Base-by-base conservation (phyloP, 2,888 invertebrate genomes). In the Polia nebulosa region DNA sequence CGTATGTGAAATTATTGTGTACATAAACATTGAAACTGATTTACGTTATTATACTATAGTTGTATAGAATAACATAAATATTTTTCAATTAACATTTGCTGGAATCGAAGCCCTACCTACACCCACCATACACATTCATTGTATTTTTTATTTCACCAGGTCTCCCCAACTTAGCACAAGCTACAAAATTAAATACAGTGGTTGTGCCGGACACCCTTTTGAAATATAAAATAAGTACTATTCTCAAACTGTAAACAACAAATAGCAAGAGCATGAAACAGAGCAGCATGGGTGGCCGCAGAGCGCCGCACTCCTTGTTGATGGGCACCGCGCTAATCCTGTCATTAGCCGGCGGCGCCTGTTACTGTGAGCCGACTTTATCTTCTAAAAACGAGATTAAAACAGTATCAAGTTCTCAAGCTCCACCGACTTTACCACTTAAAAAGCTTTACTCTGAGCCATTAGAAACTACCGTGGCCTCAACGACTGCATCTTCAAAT, bases 401-500 rank as follows among this genome's bases (percentile, higher is more conserved):
- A 90, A 83, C 87, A 76, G 82, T 84, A 86, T 86, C 89, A 82
- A 92, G 89, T 86, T 87, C 90, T 69, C 87, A 85, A 86, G 81
- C 85, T 34, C 78, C 90, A 62, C 73, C 83, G 64, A 82, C 89
- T 76, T 86, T 89, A 70, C 87, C 87, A 75, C 84, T 89, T 79
- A 86, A 81, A 79, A 87, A 88, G 79, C 88, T 76, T 83, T 89
- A 85, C 80, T 83, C 81, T 74, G 88, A 90, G 82, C 91, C 89
- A 89, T 91, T 92, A 88, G 88, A 86, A 85, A 85, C 89, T 81
- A 91, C 90, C 81, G 83, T 88, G 83, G 87, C 88, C 79, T 84
- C 89, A 81, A 88, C 90, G 77, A 88, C 90, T 85, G 75, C 87
- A 82, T 87, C 91, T 89, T 88, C 90, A 86, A 90, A 90, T 77